These are phyloP conservation scores for Taenioides sp. DNA, from an alignment of 2,797 vertebrate genomes.

Conservation along the genomic window DNA sequence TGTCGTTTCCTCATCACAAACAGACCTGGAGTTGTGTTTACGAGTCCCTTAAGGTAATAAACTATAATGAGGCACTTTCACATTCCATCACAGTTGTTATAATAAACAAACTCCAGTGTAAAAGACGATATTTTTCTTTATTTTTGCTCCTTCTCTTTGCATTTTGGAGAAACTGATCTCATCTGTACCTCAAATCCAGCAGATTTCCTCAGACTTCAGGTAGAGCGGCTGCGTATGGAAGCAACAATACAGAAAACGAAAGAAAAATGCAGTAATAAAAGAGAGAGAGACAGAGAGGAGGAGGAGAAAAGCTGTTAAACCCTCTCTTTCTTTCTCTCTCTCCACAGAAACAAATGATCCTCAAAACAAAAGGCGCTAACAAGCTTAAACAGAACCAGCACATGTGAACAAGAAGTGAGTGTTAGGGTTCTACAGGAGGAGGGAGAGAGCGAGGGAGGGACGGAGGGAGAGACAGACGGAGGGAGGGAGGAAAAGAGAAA, in stretches of 20 bases:
- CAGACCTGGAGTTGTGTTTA: no score
- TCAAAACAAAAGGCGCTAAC: conserved; percentile 80
- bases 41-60: no score
- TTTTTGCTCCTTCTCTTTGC: no score
- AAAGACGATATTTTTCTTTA: no score
- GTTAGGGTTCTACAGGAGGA: conserved; percentile 16
- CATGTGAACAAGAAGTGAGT: conserved; percentile 75
- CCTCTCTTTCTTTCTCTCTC: conserved; percentile 48
- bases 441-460: not conserved
- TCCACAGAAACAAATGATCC: conserved; percentile 75
- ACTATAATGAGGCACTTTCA: no score
- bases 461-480: no score
- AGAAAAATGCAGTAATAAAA: not conserved
- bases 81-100: not conserved
- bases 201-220: not conserved
- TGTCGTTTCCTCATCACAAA: no score
- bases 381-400: conserved; percentile 75
- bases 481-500: no score
- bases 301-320: conserved; percentile 62
- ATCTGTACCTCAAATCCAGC: no score
- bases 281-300: not conserved
- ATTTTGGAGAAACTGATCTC: no score
- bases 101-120: no score
- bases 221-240: not conserved
- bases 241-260: not conserved